These are phyloP conservation scores for Litoditis marina DNA, from an alignment of 2,888 invertebrate genomes.

Conservation along the genomic window DNA sequence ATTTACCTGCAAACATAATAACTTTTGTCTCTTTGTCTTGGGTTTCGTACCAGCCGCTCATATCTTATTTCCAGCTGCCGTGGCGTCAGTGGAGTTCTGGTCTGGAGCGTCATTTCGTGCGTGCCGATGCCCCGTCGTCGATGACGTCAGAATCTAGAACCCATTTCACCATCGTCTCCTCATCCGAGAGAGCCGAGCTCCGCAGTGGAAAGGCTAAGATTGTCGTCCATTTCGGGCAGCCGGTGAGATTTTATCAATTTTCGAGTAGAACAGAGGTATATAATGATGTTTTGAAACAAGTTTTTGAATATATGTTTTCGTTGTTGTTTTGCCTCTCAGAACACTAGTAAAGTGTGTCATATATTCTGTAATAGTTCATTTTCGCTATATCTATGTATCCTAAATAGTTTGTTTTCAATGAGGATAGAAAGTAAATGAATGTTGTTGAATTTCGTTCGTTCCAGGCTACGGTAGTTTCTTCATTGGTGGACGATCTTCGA, in stretches of 20 bases:
- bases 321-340: too few species aligned
- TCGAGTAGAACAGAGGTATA: not conserved
- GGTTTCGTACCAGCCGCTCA: too few species aligned
- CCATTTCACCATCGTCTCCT: constrained; percentile 35
- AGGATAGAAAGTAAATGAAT: too few species aligned
- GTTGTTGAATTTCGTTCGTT: too few species aligned
- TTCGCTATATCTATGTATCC: too few species aligned
- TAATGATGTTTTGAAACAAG: not conserved
- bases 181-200: constrained; percentile 31
- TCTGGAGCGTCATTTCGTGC: constrained; percentile 16
- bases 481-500: constrained; percentile 28
- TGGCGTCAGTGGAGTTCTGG: constrained; percentile 14
- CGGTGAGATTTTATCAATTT: not conserved
- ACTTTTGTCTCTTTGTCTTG: not conserved
- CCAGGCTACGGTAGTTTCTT: too few species aligned
- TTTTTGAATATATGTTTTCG: too few species aligned
- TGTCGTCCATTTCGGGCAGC: constrained; percentile 25
- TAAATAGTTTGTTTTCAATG: too few species aligned
- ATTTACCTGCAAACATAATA: not conserved
- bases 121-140: constrained; percentile 1
- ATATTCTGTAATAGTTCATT: too few species aligned
- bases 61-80: not conserved
- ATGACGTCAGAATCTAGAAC: constrained; percentile 29
- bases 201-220: constrained; percentile 38
- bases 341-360: too few species aligned